Base-by-base conservation (phyloP, 35 echinoderm and acorn worm genomes). In the Eucidaris tribuloides region DNA sequence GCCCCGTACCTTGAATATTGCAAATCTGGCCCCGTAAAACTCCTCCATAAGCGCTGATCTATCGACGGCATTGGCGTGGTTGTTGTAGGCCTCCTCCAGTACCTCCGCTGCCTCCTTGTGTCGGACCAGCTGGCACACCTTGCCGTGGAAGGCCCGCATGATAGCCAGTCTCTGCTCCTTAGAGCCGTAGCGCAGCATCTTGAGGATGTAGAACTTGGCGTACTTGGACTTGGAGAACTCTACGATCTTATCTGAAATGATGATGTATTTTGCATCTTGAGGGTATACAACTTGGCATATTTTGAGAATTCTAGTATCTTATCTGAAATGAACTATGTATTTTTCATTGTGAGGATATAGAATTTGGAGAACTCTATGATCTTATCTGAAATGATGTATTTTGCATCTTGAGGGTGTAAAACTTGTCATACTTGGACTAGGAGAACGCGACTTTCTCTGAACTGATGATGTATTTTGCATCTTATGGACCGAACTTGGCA, bases 1-100 rank as follows among this genome's bases (percentile, higher is more conserved):
- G n/a, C n/a, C n/a, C n/a, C n/a, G n/a, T 61, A 99, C 96, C 87
- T 99, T 99, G 77, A 99, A 99, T 9, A 99, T 66, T 9, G 96
- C 86, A 84, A 89, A 93, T 33, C 83, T 66, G 22, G 96, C 81
- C 9, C 96, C 90, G 58, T 99, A 99, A 61, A 99, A 99, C 46
- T 99, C 96, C 70, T 99, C 96, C 55, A 99, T 60, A 22, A 99
- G 49, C 27, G 90, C 82, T 0, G 96, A 90, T 45, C 96, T 85
- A 37, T 99, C 82, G 48, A 90, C 54, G n/a, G 91, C 91, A 84
- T 99, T 99, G 30, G 96, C 96, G 64, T 86, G 79, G 52, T 99
- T 93, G 81, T 99, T 99, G 86, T 93, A 99, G 0, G 90, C 91
- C 65, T 77, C 65, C 87, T 99, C 96, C 2, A 99, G 56, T 0